Conservation (phyloP, 2,888 invertebrate species). For the Ethmia dodecea region DNA sequence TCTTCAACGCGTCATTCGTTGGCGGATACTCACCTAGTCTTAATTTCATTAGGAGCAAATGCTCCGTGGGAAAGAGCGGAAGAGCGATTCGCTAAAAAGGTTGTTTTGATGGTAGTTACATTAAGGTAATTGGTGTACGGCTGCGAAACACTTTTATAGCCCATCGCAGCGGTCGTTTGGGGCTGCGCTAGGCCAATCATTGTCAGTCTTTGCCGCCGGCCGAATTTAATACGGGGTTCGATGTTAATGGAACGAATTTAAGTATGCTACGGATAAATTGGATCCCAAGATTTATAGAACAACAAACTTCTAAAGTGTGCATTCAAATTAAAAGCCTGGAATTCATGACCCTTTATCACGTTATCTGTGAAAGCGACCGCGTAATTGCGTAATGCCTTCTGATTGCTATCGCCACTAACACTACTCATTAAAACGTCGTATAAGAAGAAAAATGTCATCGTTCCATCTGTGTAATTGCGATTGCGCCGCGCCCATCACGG, state of each 20-base stretch:
- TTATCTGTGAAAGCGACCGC: conserved; percentile 5
- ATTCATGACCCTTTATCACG: conserved; percentile 34
- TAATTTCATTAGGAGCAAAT: conserved; percentile 61
- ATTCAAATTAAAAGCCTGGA: conserved; percentile 35
- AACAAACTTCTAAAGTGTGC: conserved; percentile 42
- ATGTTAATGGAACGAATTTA: conserved; percentile 62
- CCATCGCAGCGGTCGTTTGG: conserved; percentile 59
- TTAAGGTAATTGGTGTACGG: conserved; percentile 71
- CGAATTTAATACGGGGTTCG: conserved; percentile 55
- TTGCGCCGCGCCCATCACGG: conserved; percentile 42
- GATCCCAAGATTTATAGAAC: conserved; percentile 56
- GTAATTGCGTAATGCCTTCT: background rate
- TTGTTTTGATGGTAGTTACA: conserved; percentile 68
- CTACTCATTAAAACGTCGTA: background rate
- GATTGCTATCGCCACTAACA: background rate
- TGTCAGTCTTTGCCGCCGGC: conserved; percentile 58
- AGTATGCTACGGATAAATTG: conserved; percentile 54
- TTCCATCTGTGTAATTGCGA: conserved; percentile 45
- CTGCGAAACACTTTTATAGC: conserved; percentile 68
- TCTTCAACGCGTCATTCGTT: conserved; percentile 28
- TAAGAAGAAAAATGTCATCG: conserved; percentile 28
- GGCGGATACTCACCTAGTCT: conserved; percentile 38
- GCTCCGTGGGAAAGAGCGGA: conserved; percentile 49
- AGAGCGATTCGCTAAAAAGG: conserved; percentile 62
- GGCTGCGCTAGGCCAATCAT: conserved; percentile 59